Conservation (phyloP, 2,888 invertebrate species). For the Metellina segmentata region DNA sequence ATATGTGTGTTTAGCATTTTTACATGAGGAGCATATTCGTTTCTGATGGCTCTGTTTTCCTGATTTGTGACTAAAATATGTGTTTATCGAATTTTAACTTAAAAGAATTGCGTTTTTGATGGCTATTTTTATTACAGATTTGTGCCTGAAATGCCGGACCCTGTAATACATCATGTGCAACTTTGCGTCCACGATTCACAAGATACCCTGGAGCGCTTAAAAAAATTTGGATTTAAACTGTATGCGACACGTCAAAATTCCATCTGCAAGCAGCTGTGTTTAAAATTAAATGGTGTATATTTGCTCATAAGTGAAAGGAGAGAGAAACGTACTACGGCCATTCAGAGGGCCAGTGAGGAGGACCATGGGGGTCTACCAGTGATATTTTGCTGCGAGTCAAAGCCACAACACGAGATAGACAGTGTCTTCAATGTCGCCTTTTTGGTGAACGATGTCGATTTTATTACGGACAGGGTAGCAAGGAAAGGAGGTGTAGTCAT, state of each 20-base stretch:
- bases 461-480: background rate
- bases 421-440: constrained; percentile 82
- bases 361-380: background rate
- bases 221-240: constrained; percentile 69
- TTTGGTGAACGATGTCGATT: constrained; percentile 80
- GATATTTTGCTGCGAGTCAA: constrained; percentile 49
- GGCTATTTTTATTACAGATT: constrained; percentile 11
- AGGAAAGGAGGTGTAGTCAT: constrained; percentile 13
- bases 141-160: constrained; percentile 30
- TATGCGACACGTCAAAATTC: constrained; percentile 31
- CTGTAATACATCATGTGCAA: constrained; percentile 61
- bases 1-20: too few species aligned
- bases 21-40: too few species aligned
- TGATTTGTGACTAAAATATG: too few species aligned
- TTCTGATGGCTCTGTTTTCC: too few species aligned
- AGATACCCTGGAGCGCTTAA: constrained; percentile 34
- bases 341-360: too few species aligned
- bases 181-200: constrained; percentile 55
- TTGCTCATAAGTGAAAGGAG: constrained; percentile 79
- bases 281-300: constrained; percentile 79
- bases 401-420: constrained; percentile 77
- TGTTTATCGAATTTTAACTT: too few species aligned
- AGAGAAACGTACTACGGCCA: too few species aligned
- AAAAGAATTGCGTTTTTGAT: too few species aligned
- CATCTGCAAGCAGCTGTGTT: constrained; percentile 79